Percentiles rank a stretch among this genome's conserved stretches.
Conservation (phyloP, 2,113 vertebrate species). For the Geococcyx californianus region DNA sequence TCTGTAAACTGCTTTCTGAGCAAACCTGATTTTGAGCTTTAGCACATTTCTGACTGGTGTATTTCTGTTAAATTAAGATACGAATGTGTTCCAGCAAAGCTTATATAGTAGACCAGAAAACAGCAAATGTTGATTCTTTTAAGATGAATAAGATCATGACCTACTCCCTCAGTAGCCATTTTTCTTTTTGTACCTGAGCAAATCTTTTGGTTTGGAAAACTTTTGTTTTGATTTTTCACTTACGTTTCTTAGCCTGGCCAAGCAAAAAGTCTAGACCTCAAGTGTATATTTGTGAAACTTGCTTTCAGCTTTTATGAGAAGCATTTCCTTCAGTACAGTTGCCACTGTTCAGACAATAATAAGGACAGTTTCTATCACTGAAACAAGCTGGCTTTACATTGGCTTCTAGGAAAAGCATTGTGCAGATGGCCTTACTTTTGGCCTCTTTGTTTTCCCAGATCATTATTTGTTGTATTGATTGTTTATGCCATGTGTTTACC, state of each 20-base stretch:
- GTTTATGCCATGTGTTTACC: background rate
- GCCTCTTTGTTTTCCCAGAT: background rate
- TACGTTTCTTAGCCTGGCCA: background rate
- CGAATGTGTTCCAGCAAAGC: rapidly evolving
- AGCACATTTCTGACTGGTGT: background rate
- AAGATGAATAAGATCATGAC: background rate
- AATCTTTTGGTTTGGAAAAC: background rate
- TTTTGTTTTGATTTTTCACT: background rate
- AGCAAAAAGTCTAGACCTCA: background rate
- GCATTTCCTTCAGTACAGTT: background rate
- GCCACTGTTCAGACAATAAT: background rate
- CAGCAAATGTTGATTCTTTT: background rate
- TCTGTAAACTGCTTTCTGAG: background rate
- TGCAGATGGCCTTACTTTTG: background rate
- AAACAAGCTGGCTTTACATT: background rate
- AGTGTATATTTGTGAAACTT: background rate
- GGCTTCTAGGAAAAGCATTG: background rate
- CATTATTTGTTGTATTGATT: background rate
- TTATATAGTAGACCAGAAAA: background rate
- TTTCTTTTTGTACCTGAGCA: background rate
- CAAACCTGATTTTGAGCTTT: background rate
- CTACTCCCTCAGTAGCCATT: background rate
- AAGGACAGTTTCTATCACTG: background rate
- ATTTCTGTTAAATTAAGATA: background rate
- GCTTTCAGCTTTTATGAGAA: background rate